Evolutionary conservation across 2,888 invertebrate genomes (phyloP).

Genomic region (Phalera bucephala): DNA sequence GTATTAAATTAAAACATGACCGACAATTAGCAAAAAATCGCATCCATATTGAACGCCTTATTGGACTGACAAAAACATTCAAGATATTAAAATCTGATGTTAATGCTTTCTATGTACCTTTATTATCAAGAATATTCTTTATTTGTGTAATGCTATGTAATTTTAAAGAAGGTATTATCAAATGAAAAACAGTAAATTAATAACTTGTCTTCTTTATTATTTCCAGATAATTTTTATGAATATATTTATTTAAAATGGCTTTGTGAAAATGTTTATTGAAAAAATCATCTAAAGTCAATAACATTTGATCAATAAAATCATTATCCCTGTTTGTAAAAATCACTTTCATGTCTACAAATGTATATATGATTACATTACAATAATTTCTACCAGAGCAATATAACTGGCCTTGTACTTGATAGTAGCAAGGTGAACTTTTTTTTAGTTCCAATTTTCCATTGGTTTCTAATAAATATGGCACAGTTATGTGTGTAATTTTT

Average conservation of each 20-base stretch:
- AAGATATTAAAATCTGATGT: conserved; percentile 11
- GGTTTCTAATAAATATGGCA: neutral
- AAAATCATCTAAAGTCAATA: conserved; percentile 4
- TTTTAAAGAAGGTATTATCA: conserved; percentile 16
- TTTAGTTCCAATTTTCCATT: no score
- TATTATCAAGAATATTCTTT: conserved; percentile 17
- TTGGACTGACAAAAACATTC: conserved; percentile 16
- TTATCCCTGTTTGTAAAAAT: conserved; percentile 12
- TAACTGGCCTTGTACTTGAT: conserved; percentile 14
- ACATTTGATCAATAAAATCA: conserved; percentile 2
- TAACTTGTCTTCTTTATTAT: neutral
- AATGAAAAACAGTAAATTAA: conserved; percentile 3
- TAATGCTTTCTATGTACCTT: neutral
- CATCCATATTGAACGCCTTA: conserved; percentile 16
- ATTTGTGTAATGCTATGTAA: conserved; percentile 18
- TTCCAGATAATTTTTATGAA: neutral
- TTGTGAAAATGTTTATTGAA: conserved; percentile 7
- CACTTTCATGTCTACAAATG: conserved; percentile 16
- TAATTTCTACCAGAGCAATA: conserved; percentile 15
- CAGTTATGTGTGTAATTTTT: conserved; percentile 1
- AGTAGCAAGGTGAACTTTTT: conserved; percentile 6
- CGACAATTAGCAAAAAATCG: conserved; percentile 9
- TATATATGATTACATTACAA: conserved; percentile 23
- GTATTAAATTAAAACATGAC: neutral
- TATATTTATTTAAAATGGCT: conserved; percentile 4